phyloP scores from a whole-genome alignment of 1,140 invertebrate species.

The Magallana ariakensis region DNA sequence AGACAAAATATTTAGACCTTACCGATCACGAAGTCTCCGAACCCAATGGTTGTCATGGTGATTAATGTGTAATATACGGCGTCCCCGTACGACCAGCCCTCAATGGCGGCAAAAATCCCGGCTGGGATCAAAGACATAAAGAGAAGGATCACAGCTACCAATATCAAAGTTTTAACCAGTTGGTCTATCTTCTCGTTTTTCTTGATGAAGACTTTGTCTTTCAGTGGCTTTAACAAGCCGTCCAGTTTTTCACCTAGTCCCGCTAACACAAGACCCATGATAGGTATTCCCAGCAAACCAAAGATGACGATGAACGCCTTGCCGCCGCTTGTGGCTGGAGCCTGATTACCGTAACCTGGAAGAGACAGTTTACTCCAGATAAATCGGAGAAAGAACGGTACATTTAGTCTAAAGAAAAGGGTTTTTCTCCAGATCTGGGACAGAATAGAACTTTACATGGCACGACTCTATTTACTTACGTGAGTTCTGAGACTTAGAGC shows the following conservation, averaged over 20 bases:
- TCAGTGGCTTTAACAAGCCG: conserved; percentile 53
- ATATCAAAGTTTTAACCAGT: conserved; percentile 47
- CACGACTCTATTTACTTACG: too few species aligned
- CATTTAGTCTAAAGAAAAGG: too few species aligned
- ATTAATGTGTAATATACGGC: conserved; percentile 63
- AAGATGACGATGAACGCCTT: conserved; percentile 67
- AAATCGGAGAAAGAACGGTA: too few species aligned
- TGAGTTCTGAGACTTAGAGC: too few species aligned
- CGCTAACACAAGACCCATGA: conserved; percentile 58
- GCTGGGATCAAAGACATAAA: conserved; percentile 50
- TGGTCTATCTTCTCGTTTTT: conserved; percentile 50
- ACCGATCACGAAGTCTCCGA: conserved; percentile 72
- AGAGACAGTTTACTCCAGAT: not conserved
- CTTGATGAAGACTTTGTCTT: conserved; percentile 51
- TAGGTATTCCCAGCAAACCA: conserved; percentile 69
- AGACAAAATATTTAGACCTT: not conserved
- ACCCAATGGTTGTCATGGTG: conserved; percentile 74
- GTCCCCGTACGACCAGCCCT: conserved; percentile 57
- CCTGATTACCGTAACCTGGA: conserved; percentile 72
- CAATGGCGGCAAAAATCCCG: conserved; percentile 49
- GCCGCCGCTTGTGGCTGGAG: conserved; percentile 64
- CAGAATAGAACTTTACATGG: too few species aligned
- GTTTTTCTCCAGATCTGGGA: too few species aligned
- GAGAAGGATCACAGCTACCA: not conserved
- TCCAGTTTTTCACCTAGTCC: conserved; percentile 62